phyloP scores from a whole-genome alignment of 2,888 invertebrate genomes.

The Lasioglossum malachurum region DNA sequence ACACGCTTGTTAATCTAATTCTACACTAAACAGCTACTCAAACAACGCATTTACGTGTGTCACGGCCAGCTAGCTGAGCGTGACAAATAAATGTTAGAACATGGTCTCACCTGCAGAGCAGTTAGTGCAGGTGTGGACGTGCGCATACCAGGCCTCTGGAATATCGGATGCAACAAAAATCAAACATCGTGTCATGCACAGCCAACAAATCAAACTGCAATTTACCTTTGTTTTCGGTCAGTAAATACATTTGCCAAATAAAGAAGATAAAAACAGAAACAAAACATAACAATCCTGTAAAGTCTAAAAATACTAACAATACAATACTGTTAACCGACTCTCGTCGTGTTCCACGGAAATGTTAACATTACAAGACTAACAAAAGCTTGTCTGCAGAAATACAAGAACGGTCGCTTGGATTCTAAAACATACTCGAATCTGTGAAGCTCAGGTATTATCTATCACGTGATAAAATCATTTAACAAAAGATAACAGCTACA shows the following conservation, averaged over 20 bases:
- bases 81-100: conserved; percentile 56
- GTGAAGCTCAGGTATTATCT: conserved; percentile 24
- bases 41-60: background rate
- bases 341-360: background rate
- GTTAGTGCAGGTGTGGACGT: conserved; percentile 80
- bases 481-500: conserved; percentile 24
- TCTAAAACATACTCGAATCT: background rate
- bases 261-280: background rate
- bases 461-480: conserved; percentile 23
- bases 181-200: conserved; percentile 70
- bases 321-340: conserved; percentile 10
- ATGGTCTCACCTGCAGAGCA: conserved; percentile 82
- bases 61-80: background rate
- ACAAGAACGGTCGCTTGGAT: conserved; percentile 38
- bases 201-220: conserved; percentile 35
- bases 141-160: conserved; percentile 81
- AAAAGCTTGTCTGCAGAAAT: background rate
- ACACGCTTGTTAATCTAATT: conserved; percentile 40
- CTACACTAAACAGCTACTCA: conserved; percentile 23
- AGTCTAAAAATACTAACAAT: conserved; percentile 17
- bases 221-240: background rate
- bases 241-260: conserved; percentile 11
- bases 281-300: conserved; percentile 7
- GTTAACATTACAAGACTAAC: background rate
- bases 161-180: conserved; percentile 77